Evolutionary conservation across 1,140 invertebrate species (phyloP).

Genomic region (Nixonia krombeini): DNA sequence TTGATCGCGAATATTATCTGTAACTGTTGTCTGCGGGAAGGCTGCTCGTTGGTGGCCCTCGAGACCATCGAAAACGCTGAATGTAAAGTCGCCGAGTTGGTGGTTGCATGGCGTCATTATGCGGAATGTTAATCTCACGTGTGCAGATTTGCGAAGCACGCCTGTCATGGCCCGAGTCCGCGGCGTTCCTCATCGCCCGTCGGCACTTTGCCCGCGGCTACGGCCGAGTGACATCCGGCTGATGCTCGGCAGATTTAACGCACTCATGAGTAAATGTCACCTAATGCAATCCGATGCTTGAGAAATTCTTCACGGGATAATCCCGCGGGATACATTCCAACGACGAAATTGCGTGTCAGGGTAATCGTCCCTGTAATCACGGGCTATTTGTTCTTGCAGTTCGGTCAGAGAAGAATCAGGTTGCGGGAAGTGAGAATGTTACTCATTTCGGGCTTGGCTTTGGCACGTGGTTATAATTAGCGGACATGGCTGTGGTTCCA

Average conservation of each 20-base stretch:
- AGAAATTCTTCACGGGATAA: slow-evolving; percentile 27
- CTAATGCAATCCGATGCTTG: slow-evolving; percentile 20
- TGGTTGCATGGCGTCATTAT: slow-evolving; percentile 44
- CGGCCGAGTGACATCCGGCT: slow-evolving; percentile 17
- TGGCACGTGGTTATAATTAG: too few relatives aligned
- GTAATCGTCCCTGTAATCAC: slow-evolving; percentile 16
- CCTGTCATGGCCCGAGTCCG: slow-evolving; percentile 9
- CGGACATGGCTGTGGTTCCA: too few relatives aligned
- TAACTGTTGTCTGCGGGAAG: too few relatives aligned
- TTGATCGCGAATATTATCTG: too few relatives aligned
- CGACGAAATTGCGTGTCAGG: neutral
- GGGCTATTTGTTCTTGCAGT: slow-evolving; percentile 17
- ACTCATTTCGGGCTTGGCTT: too few relatives aligned
- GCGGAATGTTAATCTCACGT: slow-evolving; percentile 51
- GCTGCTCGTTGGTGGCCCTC: too few relatives aligned
- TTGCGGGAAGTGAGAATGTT: too few relatives aligned
- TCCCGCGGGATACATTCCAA: slow-evolving; percentile 26
- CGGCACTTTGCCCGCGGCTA: slow-evolving; percentile 7
- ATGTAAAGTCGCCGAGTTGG: neutral
- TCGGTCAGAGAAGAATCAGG: too few relatives aligned
- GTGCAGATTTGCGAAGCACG: slow-evolving; percentile 26
- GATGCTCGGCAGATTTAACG: slow-evolving; percentile 36
- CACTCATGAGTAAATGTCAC: slow-evolving; percentile 26
- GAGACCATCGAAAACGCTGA: too few relatives aligned
- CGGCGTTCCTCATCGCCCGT: slow-evolving; percentile 16